A percentile compares a stretch with the other conserved stretches of the same genome.
These are phyloP conservation scores for Philonicus albiceps DNA, from an alignment of 2,888 invertebrate genomes.

Conservation along the genomic window DNA sequence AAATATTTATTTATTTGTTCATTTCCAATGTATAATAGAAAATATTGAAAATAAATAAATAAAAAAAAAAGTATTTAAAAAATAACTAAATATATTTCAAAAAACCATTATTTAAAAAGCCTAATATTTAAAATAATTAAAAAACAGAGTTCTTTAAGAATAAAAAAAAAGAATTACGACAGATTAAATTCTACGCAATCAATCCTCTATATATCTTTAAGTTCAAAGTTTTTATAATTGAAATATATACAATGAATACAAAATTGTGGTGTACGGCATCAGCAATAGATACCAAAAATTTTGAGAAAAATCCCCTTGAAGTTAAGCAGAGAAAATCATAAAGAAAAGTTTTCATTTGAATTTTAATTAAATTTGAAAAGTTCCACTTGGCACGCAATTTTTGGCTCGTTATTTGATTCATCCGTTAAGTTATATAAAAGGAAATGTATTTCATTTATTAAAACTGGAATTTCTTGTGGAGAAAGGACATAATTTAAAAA, in stretches of 20 bases:
- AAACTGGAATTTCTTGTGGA: background rate
- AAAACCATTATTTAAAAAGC: too few relatives aligned
- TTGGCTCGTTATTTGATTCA: background rate
- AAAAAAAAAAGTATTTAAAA: too few relatives aligned
- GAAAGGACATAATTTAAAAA: background rate
- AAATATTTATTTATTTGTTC: too few relatives aligned
- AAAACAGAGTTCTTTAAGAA: too few relatives aligned
- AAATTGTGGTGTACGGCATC: background rate
- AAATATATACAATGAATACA: background rate
- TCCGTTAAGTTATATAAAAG: background rate
- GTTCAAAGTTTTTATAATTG: background rate
- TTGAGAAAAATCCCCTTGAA: background rate
- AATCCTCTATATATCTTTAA: background rate
- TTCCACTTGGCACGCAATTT: background rate
- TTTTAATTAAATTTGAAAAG: background rate
- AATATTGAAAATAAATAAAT: too few relatives aligned
- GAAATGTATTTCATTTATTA: background rate
- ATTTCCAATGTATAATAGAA: too few relatives aligned
- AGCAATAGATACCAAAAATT: background rate
- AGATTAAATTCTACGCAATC: background rate
- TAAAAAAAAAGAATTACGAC: too few relatives aligned
- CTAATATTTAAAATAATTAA: too few relatives aligned
- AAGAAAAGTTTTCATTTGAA: background rate
- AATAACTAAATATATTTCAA: too few relatives aligned
- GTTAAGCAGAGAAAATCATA: background rate